phyloP scores from a whole-genome alignment of 2,888 invertebrate species.

The Diabrotica balteata region DNA sequence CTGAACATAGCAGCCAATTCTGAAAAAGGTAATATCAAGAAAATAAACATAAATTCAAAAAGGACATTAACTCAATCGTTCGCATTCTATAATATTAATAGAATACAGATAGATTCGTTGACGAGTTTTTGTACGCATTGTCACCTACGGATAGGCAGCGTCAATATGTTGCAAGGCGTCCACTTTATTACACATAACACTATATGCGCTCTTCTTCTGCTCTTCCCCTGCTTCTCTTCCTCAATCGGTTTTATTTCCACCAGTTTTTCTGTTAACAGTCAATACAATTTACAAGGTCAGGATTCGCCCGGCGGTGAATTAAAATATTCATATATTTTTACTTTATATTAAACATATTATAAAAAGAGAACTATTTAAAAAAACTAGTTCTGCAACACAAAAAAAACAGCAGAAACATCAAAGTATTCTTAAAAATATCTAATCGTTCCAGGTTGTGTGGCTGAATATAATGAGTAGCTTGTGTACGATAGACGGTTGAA shows the following conservation, averaged over 20 bases:
- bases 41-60: conserved; percentile 45
- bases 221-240: conserved; percentile 10
- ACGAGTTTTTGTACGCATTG: conserved; percentile 51
- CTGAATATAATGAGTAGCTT: no score
- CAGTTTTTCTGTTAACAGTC: conserved; percentile 41
- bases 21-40: conserved; percentile 46
- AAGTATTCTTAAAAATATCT: no score
- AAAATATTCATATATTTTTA: not conserved
- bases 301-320: conserved; percentile 21
- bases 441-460: no score
- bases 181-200: conserved; percentile 43
- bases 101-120: conserved; percentile 57
- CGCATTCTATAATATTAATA: conserved; percentile 52
- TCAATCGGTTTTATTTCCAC: conserved; percentile 39
- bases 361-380: no score
- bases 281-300: conserved; percentile 34
- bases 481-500: no score
- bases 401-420: no score
- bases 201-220: conserved; percentile 35
- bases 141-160: conserved; percentile 47
- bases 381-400: no score
- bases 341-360: no score
- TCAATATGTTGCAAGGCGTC: conserved; percentile 45
- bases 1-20: conserved; percentile 25
- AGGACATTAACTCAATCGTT: conserved; percentile 30